phyloP scores from a whole-genome alignment of 2,797 vertebrate species.

The Pseudomugil tenellus region DNA sequence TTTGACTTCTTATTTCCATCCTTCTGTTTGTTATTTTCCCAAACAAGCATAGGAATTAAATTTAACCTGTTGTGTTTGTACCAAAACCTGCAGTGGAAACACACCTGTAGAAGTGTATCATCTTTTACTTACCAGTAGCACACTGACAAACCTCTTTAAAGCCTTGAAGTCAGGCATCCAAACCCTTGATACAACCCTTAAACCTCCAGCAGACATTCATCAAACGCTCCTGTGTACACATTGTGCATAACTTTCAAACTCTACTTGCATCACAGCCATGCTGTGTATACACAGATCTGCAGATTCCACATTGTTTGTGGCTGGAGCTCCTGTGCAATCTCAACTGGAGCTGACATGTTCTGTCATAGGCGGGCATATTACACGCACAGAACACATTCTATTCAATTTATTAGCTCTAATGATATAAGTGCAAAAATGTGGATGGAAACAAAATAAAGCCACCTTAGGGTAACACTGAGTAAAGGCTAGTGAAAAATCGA shows the following conservation, averaged over 20 bases:
- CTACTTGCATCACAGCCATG: constrained; percentile 54
- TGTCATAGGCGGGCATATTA: constrained; percentile 58
- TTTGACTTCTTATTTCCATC: background rate
- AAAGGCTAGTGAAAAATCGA: background rate
- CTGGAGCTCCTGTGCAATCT: constrained; percentile 64
- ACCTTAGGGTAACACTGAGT: background rate
- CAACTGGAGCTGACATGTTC: constrained; percentile 44
- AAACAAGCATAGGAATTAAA: constrained; percentile 14
- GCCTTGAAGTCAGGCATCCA: constrained; percentile 43
- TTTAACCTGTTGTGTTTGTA: constrained; percentile 3
- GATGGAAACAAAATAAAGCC: background rate
- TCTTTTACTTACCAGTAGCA: constrained; percentile 17
- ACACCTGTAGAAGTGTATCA: constrained; percentile 13
- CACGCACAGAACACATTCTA: constrained; percentile 12
- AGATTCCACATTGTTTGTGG: constrained; percentile 58
- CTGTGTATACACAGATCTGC: constrained; percentile 71
- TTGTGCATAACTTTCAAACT: constrained; percentile 65
- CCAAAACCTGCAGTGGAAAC: constrained; percentile 21
- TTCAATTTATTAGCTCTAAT: background rate
- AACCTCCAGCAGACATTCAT: constrained; percentile 67
- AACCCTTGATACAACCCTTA: constrained; percentile 36
- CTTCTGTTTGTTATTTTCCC: constrained; percentile 14
- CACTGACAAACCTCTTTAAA: constrained; percentile 14
- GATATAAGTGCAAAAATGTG: constrained; percentile 3
- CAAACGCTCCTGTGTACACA: constrained; percentile 71